Evolutionary conservation across 2,797 vertebrate genomes (phyloP), one percentile per base, ranked within the genome.

Genomic region (Eleutherodactylus coqui): DNA sequence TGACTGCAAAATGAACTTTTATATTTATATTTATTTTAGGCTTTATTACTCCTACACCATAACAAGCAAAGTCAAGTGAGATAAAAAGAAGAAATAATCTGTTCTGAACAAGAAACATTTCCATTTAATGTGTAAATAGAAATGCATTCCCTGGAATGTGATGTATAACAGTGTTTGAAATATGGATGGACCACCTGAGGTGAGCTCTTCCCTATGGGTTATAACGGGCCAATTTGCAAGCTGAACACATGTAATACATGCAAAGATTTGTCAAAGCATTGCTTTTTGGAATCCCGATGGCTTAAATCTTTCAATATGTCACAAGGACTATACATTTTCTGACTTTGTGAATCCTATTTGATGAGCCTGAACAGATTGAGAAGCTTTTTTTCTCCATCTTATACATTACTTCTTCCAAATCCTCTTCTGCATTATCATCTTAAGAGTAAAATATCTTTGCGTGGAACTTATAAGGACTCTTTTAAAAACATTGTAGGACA

Each of bases 71-170:
- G 67, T 43, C 38, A n/a, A 43, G 67, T 70, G 38, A 70, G 67
- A 70, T 70, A 11, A 70, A 69, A 38, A 69, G 14, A 41, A 70
- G 43, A 34, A 29, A 60, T 17, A 51, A 51, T 19, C 21, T 41
- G 9, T 70, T 41, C 36, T 70, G 38, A 70, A 70, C 36, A 43
- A 70, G 67, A 43, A 13, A 41, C 11, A 41, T 41, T 70, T 70
- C 21, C 38, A 70, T 70, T 41, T 70, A 70, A 70, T 70, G 36
- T 70, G 38, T 70, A 43, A 70, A 70, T 70, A 70, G 67, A 70
- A 70, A 70, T 43, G 21, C 67, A 41, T 70, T 70, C 38, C 67
- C 36, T n/a, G 21, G 21, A 70, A 70, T 14, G 36, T 43, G 38
- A 70, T 70, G 67, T 43, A 43, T 70, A 41, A 70, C 36, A 70